phyloP scores from a whole-genome alignment of 2,113 vertebrate genomes.

The Corythaixoides concolor region DNA sequence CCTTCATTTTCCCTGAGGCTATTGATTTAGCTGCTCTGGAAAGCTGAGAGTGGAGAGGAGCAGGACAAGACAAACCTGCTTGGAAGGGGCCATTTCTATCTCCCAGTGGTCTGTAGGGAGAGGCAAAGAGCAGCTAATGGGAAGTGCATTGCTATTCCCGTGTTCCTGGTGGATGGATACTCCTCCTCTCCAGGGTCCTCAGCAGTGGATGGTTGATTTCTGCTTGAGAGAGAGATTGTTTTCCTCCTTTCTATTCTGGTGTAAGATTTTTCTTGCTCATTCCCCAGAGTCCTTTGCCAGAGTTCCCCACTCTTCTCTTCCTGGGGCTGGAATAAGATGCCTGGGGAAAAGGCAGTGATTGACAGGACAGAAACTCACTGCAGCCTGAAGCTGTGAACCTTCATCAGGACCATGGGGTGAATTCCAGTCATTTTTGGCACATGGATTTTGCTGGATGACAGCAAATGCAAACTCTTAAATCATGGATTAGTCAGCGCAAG shows the following conservation, averaged over 20 bases:
- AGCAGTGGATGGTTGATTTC: not conserved
- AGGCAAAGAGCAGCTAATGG: not conserved
- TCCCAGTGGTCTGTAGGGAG: not conserved
- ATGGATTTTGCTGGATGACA: not conserved
- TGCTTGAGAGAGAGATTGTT: not conserved
- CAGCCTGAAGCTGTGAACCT: not conserved
- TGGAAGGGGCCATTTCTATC: not conserved
- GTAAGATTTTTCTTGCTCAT: not conserved
- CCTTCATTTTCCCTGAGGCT: not conserved
- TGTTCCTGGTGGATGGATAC: not conserved
- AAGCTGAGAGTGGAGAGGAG: not conserved
- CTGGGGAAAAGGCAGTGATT: not conserved
- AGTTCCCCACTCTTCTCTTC: not conserved
- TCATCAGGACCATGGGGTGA: not conserved
- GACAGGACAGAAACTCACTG: not conserved
- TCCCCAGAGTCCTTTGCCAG: not conserved
- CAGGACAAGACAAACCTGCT: not conserved
- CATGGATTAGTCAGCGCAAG: not conserved
- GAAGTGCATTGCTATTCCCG: not conserved
- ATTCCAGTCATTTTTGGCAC: constrained; percentile 28
- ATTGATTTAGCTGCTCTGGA: not conserved
- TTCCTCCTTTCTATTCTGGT: not conserved
- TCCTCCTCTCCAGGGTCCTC: not conserved
- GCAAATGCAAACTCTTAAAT: constrained; percentile 19
- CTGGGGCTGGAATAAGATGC: not conserved